A percentile compares a stretch with the other conserved stretches of the same genome.
Evolutionary conservation across 1,140 invertebrate genomes (phyloP).

Genomic region (Dreissena polymorpha): DNA sequence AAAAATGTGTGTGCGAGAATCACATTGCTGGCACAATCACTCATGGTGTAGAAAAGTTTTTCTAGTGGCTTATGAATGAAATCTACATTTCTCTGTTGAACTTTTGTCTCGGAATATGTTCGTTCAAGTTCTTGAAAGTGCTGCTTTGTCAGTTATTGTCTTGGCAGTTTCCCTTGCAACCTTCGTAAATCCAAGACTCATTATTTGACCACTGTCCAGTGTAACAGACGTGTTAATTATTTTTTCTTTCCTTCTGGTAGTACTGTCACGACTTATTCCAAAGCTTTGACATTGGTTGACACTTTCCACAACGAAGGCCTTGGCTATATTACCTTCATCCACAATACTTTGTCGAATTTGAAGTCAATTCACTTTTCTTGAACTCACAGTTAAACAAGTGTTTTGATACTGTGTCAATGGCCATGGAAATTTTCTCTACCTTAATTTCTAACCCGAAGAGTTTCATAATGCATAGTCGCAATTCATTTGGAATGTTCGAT

Average conservation of each 20-base stretch:
- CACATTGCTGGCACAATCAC: slow-evolving; percentile 36
- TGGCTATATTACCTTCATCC: slow-evolving; percentile 53
- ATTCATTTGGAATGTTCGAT: no score
- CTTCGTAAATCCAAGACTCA: slow-evolving; percentile 34
- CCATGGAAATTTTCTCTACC: slow-evolving; percentile 49
- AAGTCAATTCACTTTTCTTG: slow-evolving; percentile 35
- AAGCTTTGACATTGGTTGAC: slow-evolving; percentile 6
- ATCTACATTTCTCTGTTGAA: background rate
- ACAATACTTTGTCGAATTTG: slow-evolving; percentile 42
- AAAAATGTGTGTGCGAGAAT: slow-evolving; percentile 6
- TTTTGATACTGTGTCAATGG: slow-evolving; percentile 45
- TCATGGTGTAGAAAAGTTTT: slow-evolving; percentile 30
- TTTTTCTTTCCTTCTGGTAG: slow-evolving; percentile 35
- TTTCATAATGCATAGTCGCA: slow-evolving; percentile 9
- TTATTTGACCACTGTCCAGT: slow-evolving; percentile 10
- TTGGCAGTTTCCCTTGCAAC: slow-evolving; percentile 6
- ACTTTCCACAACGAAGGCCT: slow-evolving; percentile 43
- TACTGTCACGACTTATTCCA: slow-evolving; percentile 47
- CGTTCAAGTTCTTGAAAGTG: slow-evolving; percentile 25
- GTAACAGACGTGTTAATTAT: slow-evolving; percentile 44
- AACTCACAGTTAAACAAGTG: slow-evolving; percentile 40
- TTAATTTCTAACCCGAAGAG: slow-evolving; percentile 38
- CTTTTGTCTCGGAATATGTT: no score
- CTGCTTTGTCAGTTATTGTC: slow-evolving; percentile 27
- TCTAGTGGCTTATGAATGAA: slow-evolving; percentile 1